phyloP scores from a whole-genome alignment of 2,113 vertebrate species.

The Leucopsar rothschildi region DNA sequence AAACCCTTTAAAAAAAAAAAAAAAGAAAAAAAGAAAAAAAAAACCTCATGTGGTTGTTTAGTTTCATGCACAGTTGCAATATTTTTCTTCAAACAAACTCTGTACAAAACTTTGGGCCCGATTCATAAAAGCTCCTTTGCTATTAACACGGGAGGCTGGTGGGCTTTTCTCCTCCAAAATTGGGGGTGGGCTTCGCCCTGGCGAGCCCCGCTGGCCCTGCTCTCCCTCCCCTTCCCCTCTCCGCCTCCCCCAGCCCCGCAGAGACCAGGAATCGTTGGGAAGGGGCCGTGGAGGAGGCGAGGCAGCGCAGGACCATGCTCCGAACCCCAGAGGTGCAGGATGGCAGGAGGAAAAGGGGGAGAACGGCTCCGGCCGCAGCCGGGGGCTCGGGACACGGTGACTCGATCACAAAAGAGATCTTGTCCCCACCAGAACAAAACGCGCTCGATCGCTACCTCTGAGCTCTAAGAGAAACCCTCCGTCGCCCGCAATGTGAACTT shows the following conservation, averaged over 20 bases:
- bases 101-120: slow-evolving; percentile 82
- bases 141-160: slow-evolving; percentile 79
- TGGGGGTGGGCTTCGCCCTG: not conserved
- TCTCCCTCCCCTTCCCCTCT: not conserved
- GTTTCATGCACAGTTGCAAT: slow-evolving; percentile 80
- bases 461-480: slow-evolving; percentile 6
- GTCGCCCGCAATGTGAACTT: not conserved
- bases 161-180: slow-evolving; percentile 4
- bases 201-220: not conserved
- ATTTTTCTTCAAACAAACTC: slow-evolving; percentile 74
- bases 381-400: not conserved
- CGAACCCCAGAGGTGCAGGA: not conserved
- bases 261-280: not conserved
- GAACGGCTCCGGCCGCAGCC: not conserved
- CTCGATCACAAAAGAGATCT: not conserved
- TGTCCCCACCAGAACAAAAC: not conserved
- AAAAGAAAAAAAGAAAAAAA: slow-evolving; percentile 24
- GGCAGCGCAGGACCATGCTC: not conserved
- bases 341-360: not conserved
- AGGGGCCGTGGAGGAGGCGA: not conserved
- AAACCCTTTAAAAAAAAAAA: slow-evolving; percentile 11
- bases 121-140: slow-evolving; percentile 80
- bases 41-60: slow-evolving; percentile 76
- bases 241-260: not conserved
- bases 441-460: slow-evolving; percentile 14